Evolutionary conservation across 2,888 invertebrate species (phyloP), one percentile per base, ranked within the genome.

Genomic region (Embidobia sp.): DNA sequence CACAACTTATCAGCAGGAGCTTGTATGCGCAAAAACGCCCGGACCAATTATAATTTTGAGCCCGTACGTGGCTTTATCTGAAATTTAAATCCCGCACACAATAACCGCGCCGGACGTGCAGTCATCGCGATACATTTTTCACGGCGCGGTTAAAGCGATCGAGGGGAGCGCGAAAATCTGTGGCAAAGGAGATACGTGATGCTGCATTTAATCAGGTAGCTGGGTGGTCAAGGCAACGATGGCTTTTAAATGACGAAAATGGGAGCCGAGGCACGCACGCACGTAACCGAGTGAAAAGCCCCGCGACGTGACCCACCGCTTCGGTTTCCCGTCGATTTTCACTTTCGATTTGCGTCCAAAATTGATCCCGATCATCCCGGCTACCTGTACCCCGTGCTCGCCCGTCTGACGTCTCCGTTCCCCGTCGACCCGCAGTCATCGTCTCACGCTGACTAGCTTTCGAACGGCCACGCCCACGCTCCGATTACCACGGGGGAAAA

Each of bases 381-480:
- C 18, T 31, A 64, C 63, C 40, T 51, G 49, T 29, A 15, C 10
- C 15, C 44, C n/a, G n/a, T n/a, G n/a, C n/a, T n/a, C n/a, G n/a
- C n/a, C n/a, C n/a, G n/a, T n/a, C n/a, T n/a, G n/a, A n/a, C n/a
- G n/a, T n/a, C n/a, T n/a, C n/a, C n/a, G n/a, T n/a, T n/a, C n/a
- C n/a, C n/a, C n/a, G n/a, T n/a, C n/a, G n/a, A n/a, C n/a, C n/a
- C n/a, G n/a, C n/a, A n/a, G n/a, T n/a, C 42, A 6, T 64, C 55
- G 63, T 53, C 61, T 61, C 70, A 33, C 49, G 51, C 70, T 37
- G 49, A n/a, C 42, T 31, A 35, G 33, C 33, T 42, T 67, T 46
- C 29, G 33, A 16, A 15, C 22, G 46, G 49, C 66, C 74, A 59
- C 74, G 67, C 66, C 74, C 61, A 61, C 66, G 61, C 67, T 53